Conservation (phyloP, 2,113 vertebrate genomes). For the Athene noctua region DNA sequence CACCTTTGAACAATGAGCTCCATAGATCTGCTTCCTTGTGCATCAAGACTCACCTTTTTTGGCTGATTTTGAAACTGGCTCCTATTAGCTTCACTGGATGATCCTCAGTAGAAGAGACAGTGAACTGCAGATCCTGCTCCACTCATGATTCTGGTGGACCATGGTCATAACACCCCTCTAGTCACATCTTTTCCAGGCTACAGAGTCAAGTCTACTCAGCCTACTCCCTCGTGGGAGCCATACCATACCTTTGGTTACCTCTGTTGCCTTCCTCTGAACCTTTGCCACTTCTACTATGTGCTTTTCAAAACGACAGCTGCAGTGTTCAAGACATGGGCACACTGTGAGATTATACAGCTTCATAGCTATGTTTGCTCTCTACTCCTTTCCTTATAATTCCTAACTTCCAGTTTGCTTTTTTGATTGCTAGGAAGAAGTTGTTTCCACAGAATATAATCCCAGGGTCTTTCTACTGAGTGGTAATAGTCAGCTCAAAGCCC, state of each 20-base stretch:
- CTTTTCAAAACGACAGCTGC: neutral
- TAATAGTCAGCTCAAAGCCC: neutral
- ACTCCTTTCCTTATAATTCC: slow-evolving; percentile 15
- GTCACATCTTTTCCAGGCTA: neutral
- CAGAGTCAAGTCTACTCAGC: neutral
- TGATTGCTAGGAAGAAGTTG: slow-evolving; percentile 28
- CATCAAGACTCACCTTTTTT: neutral
- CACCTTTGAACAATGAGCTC: neutral
- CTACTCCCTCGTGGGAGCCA: neutral
- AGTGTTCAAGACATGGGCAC: neutral
- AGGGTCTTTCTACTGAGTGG: slow-evolving; percentile 13
- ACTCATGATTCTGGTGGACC: neutral
- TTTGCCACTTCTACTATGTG: neutral
- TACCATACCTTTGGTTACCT: neutral
- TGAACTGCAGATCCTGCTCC: neutral
- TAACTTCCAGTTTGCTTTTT: slow-evolving; percentile 33
- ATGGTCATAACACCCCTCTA: neutral
- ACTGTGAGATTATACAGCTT: slow-evolving; percentile 13
- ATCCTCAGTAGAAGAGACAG: neutral
- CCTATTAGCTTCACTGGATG: neutral
- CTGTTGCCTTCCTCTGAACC: neutral
- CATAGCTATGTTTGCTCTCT: neutral
- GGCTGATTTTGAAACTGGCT: neutral
- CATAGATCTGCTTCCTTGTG: neutral
- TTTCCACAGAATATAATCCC: slow-evolving; percentile 46